Conservation (phyloP, 2,113 vertebrate genomes). For the Thomomys bottae region DNA sequence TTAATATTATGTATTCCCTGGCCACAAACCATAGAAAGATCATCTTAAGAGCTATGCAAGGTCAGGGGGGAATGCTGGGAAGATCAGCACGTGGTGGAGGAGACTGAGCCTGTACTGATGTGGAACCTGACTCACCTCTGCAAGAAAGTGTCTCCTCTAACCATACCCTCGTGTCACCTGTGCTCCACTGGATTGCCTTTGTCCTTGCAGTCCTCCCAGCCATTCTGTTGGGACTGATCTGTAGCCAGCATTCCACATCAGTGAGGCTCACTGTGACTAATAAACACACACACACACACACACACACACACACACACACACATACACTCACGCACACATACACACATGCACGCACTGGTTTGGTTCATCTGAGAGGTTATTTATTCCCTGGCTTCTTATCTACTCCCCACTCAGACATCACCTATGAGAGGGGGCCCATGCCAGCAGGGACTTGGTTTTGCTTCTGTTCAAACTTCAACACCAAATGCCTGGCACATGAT, state of each 20-base stretch:
- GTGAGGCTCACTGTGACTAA: not conserved
- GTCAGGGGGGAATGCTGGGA: not conserved
- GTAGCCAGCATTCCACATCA: not conserved
- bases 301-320: not conserved
- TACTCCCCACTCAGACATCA: no score
- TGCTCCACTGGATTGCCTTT: not conserved
- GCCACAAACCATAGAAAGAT: not conserved
- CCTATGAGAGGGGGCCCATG: not conserved
- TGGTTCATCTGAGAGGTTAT: not conserved
- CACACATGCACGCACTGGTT: not conserved
- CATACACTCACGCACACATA: not conserved
- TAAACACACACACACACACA: not conserved
- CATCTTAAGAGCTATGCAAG: not conserved
- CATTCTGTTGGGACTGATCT: not conserved
- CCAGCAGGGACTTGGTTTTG: not conserved
- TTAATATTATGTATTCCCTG: not conserved
- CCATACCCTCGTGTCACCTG: not conserved
- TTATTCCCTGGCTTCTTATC: not conserved
- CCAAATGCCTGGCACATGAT: not conserved
- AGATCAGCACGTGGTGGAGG: accelerated
- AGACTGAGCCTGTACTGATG: accelerated
- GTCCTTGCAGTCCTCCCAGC: not conserved
- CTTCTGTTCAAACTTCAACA: not conserved
- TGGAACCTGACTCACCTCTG: accelerated
- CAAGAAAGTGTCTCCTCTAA: not conserved